Base-by-base conservation (phyloP, 2,888 invertebrate genomes). In the Corbicula japonica region DNA sequence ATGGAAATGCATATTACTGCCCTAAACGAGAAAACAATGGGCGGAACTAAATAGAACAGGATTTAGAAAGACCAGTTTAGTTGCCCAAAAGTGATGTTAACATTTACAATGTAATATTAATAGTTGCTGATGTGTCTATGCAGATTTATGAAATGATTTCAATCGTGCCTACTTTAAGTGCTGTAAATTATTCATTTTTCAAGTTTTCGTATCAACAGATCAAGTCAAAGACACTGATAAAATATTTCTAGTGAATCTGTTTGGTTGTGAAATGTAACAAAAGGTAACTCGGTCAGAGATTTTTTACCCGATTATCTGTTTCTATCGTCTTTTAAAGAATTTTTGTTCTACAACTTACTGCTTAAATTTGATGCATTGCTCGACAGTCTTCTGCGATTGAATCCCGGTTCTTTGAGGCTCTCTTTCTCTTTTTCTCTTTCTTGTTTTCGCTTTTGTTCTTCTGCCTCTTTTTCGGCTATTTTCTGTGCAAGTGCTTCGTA, bases 401-500 rank as follows among this genome's bases (percentile, higher is more conserved):
- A 50, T 26, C 41, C 18, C 0, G 61, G 52, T 18, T 38, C 50
- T 28, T 65, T 84, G 34, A 81, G 76, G 28, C 85, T 79, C 26
- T 76, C 77, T 15, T 34, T 26, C 23, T 73, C 75, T 48, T 71
- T 78, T 48, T 76, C 76, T 30, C 66, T 60, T 35, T 79, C 75
- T 30, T 65, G 66, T 28, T 66, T 61, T 10, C 70, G 46, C 21
- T 62, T 74, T 65, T 65, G 44, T 26, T 76, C 80, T 32, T 74
- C 73, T 3, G 54, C 65, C 50, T 72, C 79, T 48, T 48, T 41
- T 32, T 74, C 52, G 50, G 66, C 61, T 26, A 56, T 35, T 28
- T 63, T 76, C 38, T 62, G 41, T 34, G 56, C 65, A 6, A 70
- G 28, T 21, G 63, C 70, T 58, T 65, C 72, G 48, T 76, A 58